These are phyloP conservation scores for Ferrisia virgata DNA, from an alignment of 2,888 invertebrate genomes.

Conservation along the genomic window DNA sequence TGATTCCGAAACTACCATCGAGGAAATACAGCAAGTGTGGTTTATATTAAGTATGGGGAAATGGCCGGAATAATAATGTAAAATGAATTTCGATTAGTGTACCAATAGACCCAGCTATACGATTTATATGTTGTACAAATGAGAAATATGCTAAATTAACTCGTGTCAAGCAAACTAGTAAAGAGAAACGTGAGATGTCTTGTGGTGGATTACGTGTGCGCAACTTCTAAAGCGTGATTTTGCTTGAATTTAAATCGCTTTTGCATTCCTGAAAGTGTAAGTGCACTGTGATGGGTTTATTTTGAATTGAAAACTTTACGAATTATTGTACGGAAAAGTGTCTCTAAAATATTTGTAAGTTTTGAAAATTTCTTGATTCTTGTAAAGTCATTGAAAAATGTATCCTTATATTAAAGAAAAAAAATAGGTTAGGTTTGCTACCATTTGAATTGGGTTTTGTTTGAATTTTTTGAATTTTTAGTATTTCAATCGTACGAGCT, in stretches of 20 bases:
- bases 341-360: too few species aligned
- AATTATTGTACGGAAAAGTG: too few species aligned
- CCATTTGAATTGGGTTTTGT: too few species aligned
- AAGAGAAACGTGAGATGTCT: constrained; percentile 16
- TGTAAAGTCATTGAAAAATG: too few species aligned
- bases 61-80: neutral
- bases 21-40: neutral
- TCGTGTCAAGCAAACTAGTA: neutral
- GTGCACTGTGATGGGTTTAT: too few species aligned
- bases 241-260: neutral
- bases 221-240: neutral
- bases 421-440: too few species aligned
- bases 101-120: neutral
- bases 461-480: too few species aligned
- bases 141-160: neutral
- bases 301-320: too few species aligned
- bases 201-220: neutral
- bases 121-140: neutral
- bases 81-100: constrained; percentile 6
- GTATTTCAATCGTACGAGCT: too few species aligned
- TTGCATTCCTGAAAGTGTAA: neutral
- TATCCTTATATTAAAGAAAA: too few species aligned
- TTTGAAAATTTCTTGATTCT: too few species aligned
- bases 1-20: neutral
- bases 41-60: neutral